These are phyloP conservation scores for Desoria tigrina DNA, from an alignment of 2,888 invertebrate species.

Conservation along the genomic window DNA sequence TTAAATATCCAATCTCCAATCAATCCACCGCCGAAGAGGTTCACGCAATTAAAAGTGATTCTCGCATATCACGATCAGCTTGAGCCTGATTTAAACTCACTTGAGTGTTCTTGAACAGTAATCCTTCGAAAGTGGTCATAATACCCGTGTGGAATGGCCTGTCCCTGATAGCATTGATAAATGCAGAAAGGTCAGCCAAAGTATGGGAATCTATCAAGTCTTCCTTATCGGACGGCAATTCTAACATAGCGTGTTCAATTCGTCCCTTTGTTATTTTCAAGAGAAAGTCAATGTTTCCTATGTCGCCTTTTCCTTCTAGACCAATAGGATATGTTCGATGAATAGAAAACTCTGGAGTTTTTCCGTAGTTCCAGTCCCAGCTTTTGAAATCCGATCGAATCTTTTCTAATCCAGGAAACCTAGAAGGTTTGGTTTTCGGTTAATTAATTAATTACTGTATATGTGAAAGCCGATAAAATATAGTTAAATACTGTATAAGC, in stretches of 20 bases:
- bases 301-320: slow-evolving; percentile 20
- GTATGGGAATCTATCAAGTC: slow-evolving; percentile 41
- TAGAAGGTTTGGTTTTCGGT: no score
- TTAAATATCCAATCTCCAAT: no score
- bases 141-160: slow-evolving; percentile 47
- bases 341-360: slow-evolving; percentile 80
- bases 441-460: neutral
- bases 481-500: slow-evolving; percentile 4
- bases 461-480: slow-evolving; percentile 33
- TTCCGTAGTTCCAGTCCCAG: slow-evolving; percentile 88
- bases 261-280: slow-evolving; percentile 35
- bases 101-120: slow-evolving; percentile 43
- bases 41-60: slow-evolving; percentile 25
- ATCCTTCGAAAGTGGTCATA: slow-evolving; percentile 46
- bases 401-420: slow-evolving; percentile 67
- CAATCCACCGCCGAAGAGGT: neutral
- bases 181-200: slow-evolving; percentile 47
- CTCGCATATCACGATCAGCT: slow-evolving; percentile 22
- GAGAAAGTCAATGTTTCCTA: slow-evolving; percentile 31
- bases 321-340: slow-evolving; percentile 63
- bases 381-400: slow-evolving; percentile 69
- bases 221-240: slow-evolving; percentile 35
- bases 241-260: slow-evolving; percentile 31
- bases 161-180: slow-evolving; percentile 48
- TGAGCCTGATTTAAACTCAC: slow-evolving; percentile 37